Percentiles rank a stretch among this genome's conserved stretches.
Evolutionary conservation across 2,113 vertebrate species (phyloP).

Genomic region (Burhinus bistriatus): DNA sequence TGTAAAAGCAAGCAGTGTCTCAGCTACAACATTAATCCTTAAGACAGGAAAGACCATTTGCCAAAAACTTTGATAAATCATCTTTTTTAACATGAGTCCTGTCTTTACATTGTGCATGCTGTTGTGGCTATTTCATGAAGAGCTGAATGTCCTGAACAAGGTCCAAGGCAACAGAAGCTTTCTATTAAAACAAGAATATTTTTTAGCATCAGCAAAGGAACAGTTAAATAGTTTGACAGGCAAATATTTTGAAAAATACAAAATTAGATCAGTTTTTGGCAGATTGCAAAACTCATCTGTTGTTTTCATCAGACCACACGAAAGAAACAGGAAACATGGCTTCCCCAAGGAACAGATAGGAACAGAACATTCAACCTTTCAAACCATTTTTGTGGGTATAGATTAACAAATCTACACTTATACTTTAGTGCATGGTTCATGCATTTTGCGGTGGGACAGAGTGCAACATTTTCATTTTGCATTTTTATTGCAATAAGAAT

Average conservation of each 20-base stretch:
- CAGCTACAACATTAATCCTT: not conserved
- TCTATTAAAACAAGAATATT: not conserved
- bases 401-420: not conserved
- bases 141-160: not conserved
- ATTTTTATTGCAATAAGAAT: not conserved
- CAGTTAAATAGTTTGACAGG: not conserved
- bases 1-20: not conserved
- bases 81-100: not conserved
- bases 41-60: not conserved
- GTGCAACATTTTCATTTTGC: not conserved
- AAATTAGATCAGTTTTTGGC: conserved; percentile 39
- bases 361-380: not conserved
- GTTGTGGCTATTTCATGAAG: not conserved
- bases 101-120: not conserved
- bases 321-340: not conserved
- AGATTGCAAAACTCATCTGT: not conserved
- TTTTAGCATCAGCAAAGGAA: not conserved
- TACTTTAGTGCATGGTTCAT: not conserved
- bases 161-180: not conserved
- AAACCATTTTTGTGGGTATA: not conserved
- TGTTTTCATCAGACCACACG: not conserved
- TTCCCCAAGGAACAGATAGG: not conserved
- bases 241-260: not conserved
- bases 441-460: not conserved
- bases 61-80: not conserved